Conservation (phyloP, 2,888 invertebrate genomes). For the Muscina levida region DNA sequence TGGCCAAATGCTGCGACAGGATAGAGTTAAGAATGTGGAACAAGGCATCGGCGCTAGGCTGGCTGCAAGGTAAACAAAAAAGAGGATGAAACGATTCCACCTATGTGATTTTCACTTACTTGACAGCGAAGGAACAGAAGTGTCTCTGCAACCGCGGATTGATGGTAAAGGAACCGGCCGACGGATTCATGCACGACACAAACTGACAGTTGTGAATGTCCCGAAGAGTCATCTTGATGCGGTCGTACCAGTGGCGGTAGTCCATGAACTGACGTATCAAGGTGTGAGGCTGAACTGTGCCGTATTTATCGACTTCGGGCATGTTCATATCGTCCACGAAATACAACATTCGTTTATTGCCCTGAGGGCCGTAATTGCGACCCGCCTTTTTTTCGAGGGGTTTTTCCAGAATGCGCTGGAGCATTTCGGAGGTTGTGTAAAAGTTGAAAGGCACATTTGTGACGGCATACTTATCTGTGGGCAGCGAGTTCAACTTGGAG, state of each 20-base stretch:
- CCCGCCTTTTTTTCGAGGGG: conserved; percentile 97
- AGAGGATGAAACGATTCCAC: not conserved
- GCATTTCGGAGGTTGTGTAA: conserved; percentile 95
- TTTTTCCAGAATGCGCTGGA: conserved; percentile 92
- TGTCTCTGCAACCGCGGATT: conserved; percentile 93
- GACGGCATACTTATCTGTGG: conserved; percentile 87
- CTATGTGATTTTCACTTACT: conserved; percentile 80
- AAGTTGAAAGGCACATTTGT: conserved; percentile 96
- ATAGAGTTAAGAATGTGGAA: conserved; percentile 92
- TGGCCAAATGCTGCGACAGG: conserved; percentile 86
- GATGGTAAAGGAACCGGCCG: conserved; percentile 96
- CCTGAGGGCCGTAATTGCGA: conserved; percentile 94
- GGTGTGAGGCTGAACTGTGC: conserved; percentile 97
- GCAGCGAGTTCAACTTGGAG: conserved; percentile 87
- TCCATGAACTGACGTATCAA: conserved; percentile 95
- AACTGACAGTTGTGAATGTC: conserved; percentile 97
- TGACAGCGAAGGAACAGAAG: conserved; percentile 92
- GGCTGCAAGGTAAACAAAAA: conserved; percentile 81
- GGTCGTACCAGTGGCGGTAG: conserved; percentile 97
- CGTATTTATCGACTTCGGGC: conserved; percentile 97
- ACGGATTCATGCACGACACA: conserved; percentile 97
- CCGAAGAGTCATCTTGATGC: conserved; percentile 90
- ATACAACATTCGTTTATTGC: conserved; percentile 94
- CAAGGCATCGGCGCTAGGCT: conserved; percentile 90
- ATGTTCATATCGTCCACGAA: conserved; percentile 98